These are phyloP conservation scores for Chymomyza fuscimana DNA, from an alignment of 2,888 invertebrate species.

Conservation along the genomic window DNA sequence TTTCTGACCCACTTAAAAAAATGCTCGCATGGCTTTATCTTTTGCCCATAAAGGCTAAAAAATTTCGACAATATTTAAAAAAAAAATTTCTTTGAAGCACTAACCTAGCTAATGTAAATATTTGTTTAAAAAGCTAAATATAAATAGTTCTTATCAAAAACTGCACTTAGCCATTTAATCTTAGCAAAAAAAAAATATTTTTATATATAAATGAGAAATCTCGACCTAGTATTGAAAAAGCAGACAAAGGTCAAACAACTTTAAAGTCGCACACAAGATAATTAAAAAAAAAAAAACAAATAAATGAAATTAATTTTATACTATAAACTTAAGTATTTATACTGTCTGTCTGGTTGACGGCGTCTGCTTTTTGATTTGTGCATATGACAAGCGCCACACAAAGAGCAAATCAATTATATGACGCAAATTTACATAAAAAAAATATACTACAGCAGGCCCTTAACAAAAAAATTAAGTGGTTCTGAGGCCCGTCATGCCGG, in stretches of 20 bases:
- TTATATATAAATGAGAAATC: neutral
- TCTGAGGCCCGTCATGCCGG: neutral
- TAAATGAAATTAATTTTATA: conserved; percentile 21
- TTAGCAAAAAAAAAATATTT: neutral
- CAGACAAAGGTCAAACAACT: conserved; percentile 41
- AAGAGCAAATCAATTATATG: conserved; percentile 25
- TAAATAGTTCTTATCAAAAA: neutral
- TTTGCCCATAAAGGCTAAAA: neutral
- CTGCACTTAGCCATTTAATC: neutral
- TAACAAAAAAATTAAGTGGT: neutral
- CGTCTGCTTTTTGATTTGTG: neutral
- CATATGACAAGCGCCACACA: neutral
- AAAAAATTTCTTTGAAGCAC: neutral
- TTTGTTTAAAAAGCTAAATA: neutral
- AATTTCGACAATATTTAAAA: neutral
- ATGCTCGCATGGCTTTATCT: neutral
- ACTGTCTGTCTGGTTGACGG: neutral
- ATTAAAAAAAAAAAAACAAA: conserved; percentile 21
- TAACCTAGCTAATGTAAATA: neutral
- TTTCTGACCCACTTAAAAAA: neutral
- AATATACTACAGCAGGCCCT: neutral
- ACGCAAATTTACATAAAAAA: conserved; percentile 31
- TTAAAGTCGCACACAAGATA: conserved; percentile 31
- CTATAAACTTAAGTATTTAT: neutral
- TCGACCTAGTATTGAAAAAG: neutral